phyloP scores from a whole-genome alignment of 2,888 invertebrate genomes.

The Thymelicus lineola region DNA sequence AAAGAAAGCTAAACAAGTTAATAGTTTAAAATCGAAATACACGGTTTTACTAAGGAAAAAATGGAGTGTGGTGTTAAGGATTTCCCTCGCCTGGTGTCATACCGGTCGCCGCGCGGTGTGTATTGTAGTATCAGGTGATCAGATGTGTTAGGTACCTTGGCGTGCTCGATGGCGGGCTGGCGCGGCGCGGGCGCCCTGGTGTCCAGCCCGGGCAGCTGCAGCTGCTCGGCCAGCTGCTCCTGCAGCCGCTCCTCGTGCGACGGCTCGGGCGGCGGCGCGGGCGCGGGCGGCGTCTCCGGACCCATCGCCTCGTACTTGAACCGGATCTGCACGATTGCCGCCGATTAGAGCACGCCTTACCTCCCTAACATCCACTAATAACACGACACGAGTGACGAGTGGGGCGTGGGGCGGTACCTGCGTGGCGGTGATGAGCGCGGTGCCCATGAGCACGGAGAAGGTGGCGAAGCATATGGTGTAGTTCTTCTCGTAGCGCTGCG shows the following conservation, averaged over 20 bases:
- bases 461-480: constrained; percentile 99
- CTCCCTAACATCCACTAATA: too few relatives aligned
- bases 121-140: too few relatives aligned
- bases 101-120: too few relatives aligned
- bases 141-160: too few relatives aligned
- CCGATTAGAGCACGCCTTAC: neutral
- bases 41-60: too few relatives aligned
- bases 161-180: constrained; percentile 76
- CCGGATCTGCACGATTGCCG: constrained; percentile 67
- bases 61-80: too few relatives aligned
- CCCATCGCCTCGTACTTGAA: constrained; percentile 87
- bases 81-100: too few relatives aligned
- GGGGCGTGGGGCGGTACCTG: constrained; percentile 83
- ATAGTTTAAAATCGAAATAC: too few relatives aligned
- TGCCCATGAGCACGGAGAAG: constrained; percentile 98
- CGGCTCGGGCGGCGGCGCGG: constrained; percentile 86
- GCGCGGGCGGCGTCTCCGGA: constrained; percentile 75
- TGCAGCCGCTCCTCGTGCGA: constrained; percentile 91
- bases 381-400: too few relatives aligned
- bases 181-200: constrained; percentile 82
- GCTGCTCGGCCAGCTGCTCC: constrained; percentile 92
- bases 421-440: constrained; percentile 95
- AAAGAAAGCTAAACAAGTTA: too few relatives aligned
- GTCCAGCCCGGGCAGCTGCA: constrained; percentile 92
- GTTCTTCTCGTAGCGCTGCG: constrained; percentile 96